Conservation (phyloP, 2,113 vertebrate genomes). For the Lichenostomus cassidix region DNA sequence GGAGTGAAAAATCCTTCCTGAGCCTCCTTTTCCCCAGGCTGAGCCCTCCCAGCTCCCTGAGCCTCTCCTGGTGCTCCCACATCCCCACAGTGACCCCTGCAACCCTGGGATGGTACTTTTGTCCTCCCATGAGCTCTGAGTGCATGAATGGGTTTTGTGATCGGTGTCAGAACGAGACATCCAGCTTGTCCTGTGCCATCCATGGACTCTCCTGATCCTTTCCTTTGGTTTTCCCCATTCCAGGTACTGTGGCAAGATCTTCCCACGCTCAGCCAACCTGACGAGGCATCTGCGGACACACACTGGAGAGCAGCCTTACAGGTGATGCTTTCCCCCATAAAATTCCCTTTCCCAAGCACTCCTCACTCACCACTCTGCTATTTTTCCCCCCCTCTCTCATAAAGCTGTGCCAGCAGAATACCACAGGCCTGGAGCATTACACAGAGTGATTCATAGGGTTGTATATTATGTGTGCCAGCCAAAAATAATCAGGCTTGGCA, state of each 20-base stretch:
- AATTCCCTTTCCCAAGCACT: background rate
- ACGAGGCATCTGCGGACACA: constrained; percentile 97
- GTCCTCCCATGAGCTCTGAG: too few species aligned
- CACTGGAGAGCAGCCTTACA: constrained; percentile 98
- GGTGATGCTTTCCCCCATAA: constrained; percentile 70
- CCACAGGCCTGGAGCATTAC: background rate
- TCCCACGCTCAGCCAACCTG: constrained; percentile 96
- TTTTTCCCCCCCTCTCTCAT: background rate
- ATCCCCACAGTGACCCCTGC: background rate
- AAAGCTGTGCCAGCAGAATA: background rate
- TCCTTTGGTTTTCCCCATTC: background rate
- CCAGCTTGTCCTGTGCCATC: background rate
- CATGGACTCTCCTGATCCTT: background rate
- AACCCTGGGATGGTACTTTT: too few species aligned
- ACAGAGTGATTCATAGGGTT: constrained; percentile 1
- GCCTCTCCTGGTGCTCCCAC: background rate
- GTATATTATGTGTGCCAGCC: constrained; percentile 44
- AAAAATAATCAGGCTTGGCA: constrained; percentile 63
- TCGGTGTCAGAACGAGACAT: fast-evolving
- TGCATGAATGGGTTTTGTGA: fast-evolving
- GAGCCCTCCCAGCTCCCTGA: background rate
- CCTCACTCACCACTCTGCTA: background rate
- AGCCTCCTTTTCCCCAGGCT: background rate
- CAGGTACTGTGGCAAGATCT: constrained; percentile 99
- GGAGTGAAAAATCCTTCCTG: background rate